These are phyloP conservation scores for Mystacides longicornis DNA, from an alignment of 2,888 invertebrate species.

Conservation along the genomic window DNA sequence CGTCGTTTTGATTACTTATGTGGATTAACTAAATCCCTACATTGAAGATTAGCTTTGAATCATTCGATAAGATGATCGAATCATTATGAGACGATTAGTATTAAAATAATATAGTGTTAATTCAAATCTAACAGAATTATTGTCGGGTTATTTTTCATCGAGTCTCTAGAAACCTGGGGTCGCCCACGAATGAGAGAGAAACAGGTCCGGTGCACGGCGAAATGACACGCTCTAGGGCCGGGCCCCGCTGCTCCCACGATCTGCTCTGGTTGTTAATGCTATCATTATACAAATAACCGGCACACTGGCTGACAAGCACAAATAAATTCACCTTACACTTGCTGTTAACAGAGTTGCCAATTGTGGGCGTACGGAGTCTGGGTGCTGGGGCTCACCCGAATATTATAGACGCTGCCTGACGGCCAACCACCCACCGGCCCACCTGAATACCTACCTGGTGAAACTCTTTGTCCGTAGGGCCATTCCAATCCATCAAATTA, in stretches of 20 bases:
- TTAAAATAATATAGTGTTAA: too few species aligned
- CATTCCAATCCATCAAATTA: too few species aligned
- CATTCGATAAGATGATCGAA: too few species aligned
- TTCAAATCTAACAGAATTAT: too few species aligned
- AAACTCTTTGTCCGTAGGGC: too few species aligned
- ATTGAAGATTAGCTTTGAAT: too few species aligned
- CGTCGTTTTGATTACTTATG: too few species aligned
- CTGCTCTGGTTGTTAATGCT: slow-evolving; percentile 8
- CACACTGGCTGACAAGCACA: slow-evolving; percentile 11
- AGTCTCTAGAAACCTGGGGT: background rate
- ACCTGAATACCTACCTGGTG: too few species aligned
- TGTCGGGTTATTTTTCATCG: background rate
- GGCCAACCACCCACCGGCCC: too few species aligned
- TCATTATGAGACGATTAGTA: too few species aligned
- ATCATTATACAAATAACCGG: slow-evolving; percentile 5
- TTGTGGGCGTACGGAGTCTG: background rate
- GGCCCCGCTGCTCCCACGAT: background rate
- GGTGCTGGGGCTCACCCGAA: background rate
- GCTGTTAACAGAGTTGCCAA: slow-evolving; percentile 4
- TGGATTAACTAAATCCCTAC: too few species aligned
- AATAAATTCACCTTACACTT: slow-evolving; percentile 13
- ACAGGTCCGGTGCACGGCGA: background rate
- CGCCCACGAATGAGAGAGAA: background rate
- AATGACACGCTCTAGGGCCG: background rate
- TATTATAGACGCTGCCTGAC: too few species aligned